A percentile compares a stretch with the other conserved stretches of the same genome.
These are phyloP conservation scores for Bathynomus jamesi DNA, from an alignment of 1,140 invertebrate species.

Conservation along the genomic window DNA sequence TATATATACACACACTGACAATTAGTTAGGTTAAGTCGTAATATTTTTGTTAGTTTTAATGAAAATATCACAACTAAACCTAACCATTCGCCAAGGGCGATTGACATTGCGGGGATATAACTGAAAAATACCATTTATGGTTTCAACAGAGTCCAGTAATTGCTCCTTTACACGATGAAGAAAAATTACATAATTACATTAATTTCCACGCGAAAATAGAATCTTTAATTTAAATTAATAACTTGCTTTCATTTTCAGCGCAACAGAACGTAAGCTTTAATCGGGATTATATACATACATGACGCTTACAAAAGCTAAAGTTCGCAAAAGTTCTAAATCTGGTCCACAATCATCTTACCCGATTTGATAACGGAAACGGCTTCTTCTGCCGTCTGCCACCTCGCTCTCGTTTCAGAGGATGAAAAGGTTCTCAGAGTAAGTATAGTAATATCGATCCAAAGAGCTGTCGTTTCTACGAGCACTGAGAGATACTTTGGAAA, in stretches of 20 bases:
- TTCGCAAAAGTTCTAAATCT: neutral
- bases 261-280: neutral
- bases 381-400: conserved; percentile 44
- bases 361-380: conserved; percentile 45
- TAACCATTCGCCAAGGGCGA: too few relatives aligned
- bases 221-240: neutral
- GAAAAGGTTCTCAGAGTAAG: conserved; percentile 45
- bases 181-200: neutral
- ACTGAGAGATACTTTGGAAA: too few relatives aligned
- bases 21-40: too few relatives aligned
- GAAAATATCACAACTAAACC: too few relatives aligned
- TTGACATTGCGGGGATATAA: too few relatives aligned
- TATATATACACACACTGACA: too few relatives aligned
- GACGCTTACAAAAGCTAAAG: neutral
- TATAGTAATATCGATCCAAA: conserved; percentile 39
- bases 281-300: neutral
- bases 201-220: neutral
- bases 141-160: too few relatives aligned
- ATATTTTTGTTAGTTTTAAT: too few relatives aligned
- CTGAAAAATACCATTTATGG: too few relatives aligned
- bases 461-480: too few relatives aligned
- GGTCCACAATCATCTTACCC: conserved; percentile 37
- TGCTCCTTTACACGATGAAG: neutral
- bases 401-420: conserved; percentile 42
- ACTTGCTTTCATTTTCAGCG: neutral